Base-by-base conservation (phyloP, 2,888 invertebrate species). In the Scrobipalpa costella region DNA sequence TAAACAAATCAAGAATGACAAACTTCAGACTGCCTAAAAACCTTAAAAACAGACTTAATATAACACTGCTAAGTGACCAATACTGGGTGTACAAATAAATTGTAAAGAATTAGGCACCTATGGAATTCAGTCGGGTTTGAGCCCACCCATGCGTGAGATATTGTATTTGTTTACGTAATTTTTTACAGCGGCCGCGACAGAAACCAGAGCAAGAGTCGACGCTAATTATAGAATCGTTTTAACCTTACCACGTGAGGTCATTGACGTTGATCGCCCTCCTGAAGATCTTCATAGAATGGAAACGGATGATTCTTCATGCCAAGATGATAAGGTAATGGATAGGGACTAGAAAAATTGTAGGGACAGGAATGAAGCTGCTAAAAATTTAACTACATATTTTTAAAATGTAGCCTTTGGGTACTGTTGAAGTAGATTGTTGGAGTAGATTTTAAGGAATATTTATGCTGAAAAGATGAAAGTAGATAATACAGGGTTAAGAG, bases 101-200 rank as follows among this genome's bases (percentile, higher is more conserved):
- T 36, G 64, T 63, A 50, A 64, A 65, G 67, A 63, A 64, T 67
- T 55, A 50, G 66, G 71, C 69, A 68, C 66, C 73, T 70, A 74
- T 71, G 69, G 62, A 80, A 80, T 72, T 68, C 64, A 70, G 71
- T 62, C 71, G 79, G 75, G 67, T 81, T 73, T 74, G 71, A 80
- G 89, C 74, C 90, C 90, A 90, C 90, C 90, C 89, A 81, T 75
- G 84, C 84, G 87, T 86, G 86, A 81, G 86, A 88, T 82, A 77
- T 74, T 72, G 77, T 86, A 80, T 86, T 88, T 90, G 90, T 90
- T 90, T 90, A 90, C 85, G 69, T 88, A 81, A 88, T 84, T 89
- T 90, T 90, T 90, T 90, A 90, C 88, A 87, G 86, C 89, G 77
- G 85, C 88, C 89, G 77, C 90, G 90, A 90, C 89, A 90, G 76